Evolutionary conservation across 2,797 vertebrate species (phyloP).

Genomic region (Spinus olivaceus): DNA sequence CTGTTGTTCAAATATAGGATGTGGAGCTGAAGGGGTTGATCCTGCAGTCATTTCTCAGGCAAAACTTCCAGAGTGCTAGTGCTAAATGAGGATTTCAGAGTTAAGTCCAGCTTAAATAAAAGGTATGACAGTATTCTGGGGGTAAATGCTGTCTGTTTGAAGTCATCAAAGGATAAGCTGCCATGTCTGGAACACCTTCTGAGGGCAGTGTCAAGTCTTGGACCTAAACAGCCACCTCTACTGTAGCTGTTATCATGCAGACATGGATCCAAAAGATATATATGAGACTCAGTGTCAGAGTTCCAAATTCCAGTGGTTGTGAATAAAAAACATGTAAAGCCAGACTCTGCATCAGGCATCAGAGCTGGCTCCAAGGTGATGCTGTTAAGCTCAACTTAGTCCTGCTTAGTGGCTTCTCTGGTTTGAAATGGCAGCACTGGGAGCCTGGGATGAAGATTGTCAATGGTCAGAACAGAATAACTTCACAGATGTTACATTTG

Average conservation of each 20-base stretch:
- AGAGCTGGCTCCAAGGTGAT: neutral
- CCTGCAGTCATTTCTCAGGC: neutral
- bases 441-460: neutral
- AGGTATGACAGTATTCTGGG: neutral
- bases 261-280: neutral
- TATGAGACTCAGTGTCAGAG: neutral
- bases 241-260: neutral
- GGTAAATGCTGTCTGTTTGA: neutral
- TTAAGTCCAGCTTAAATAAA: neutral
- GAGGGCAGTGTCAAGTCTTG: neutral
- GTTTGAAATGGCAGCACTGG: neutral
- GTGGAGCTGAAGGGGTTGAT: neutral
- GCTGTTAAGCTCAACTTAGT: neutral
- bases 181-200: neutral
- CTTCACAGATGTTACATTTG: slow-evolving; percentile 49
- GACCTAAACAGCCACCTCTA: neutral
- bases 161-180: neutral
- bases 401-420: neutral
- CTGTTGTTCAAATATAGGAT: neutral
- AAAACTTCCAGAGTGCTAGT: neutral
- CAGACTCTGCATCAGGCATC: neutral
- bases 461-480: slow-evolving; percentile 4
- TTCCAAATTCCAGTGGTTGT: neutral
- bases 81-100: neutral
- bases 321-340: neutral